Base-by-base conservation (phyloP, 2,113 vertebrate genomes). In the Austrofundulus limnaeus region DNA sequence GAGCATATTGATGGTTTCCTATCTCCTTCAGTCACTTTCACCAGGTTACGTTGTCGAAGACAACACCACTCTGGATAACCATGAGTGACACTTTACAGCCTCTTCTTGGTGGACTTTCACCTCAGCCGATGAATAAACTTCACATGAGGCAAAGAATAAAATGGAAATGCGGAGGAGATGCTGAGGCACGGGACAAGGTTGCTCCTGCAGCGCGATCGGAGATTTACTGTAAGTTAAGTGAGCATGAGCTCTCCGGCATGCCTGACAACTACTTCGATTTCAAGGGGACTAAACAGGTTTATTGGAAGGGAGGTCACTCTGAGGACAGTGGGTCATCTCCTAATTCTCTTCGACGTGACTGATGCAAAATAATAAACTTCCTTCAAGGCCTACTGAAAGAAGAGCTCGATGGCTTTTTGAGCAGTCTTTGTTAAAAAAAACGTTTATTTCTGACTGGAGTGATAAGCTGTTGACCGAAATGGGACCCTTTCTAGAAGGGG, bases 1-100 rank as follows among this genome's bases (percentile, higher is more conserved):
- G 74, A 88, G 78, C 83, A 86, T 86, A 86, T 91, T 90, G 88
- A 91, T 87, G 86, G 83, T 86, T 85, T 83, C 76, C 83, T 77
- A 80, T 88, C 85, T 80, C 82, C 82, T 84, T 81, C 85, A 77
- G 75, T 91, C 85, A 85, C 85, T 86, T 74, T 84, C 86, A 81
- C 78, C 87, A 70, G 55, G 85, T 88, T 85, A 78, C 81, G 87
- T 68, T 48, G 84, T 82, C 82, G 70, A 69, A 81, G 82, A 83
- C 82, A 76, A 86, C 85, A 84, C 37, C 76, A 64, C 78, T 85
- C 66, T 8, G 67, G 60, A 66, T 86, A 88, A 87, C 77, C 61
- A 51, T 86, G 84, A 87, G 72, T 83, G 82, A 86, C 87, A 87
- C 77, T 85, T 88, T 84, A 85, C 82, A 79, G 64, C 73, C 74